phyloP scores from a whole-genome alignment of 2,113 vertebrate species.

The Petrocephalus microphthalmus region DNA sequence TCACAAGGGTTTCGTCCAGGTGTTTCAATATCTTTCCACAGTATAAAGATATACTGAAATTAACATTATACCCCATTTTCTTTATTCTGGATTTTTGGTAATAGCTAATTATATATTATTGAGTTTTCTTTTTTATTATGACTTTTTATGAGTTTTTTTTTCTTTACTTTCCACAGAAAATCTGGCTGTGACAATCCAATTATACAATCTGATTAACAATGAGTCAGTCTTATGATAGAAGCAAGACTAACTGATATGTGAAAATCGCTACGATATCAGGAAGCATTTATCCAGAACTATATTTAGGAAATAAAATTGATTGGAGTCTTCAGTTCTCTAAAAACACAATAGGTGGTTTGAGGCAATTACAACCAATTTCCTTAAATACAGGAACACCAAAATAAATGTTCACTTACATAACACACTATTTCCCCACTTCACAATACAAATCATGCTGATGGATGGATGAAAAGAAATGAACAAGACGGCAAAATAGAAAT shows the following conservation, averaged over 20 bases:
- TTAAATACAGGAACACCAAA: neutral
- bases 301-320: neutral
- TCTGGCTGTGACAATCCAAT: neutral
- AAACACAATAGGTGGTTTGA: neutral
- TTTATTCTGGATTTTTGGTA: neutral
- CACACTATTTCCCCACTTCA: neutral
- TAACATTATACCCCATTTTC: neutral
- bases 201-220: neutral
- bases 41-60: neutral
- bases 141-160: neutral
- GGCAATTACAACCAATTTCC: neutral
- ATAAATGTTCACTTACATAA: neutral
- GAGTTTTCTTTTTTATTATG: neutral
- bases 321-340: neutral
- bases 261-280: neutral
- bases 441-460: neutral
- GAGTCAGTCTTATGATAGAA: slow-evolving; percentile 2
- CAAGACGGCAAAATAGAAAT: neutral
- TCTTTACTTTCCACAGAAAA: neutral
- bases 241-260: neutral
- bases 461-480: neutral
- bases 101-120: neutral
- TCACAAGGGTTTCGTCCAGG: neutral
- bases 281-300: neutral
- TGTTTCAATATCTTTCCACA: neutral